Conservation (phyloP, 2,888 invertebrate species). For the Hedychridium roseum region DNA sequence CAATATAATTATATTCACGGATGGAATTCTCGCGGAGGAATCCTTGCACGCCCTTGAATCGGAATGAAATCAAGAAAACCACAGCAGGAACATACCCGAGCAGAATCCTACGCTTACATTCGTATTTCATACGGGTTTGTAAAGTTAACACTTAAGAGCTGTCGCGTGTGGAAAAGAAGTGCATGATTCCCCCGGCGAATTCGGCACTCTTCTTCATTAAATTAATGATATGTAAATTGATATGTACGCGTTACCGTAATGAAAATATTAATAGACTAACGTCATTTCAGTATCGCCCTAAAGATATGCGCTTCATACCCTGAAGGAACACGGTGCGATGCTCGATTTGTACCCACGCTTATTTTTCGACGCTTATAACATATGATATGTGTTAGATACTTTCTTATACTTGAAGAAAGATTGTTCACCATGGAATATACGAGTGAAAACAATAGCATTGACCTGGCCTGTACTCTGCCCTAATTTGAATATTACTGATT, state of each 20-base stretch:
- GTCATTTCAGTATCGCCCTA: neutral
- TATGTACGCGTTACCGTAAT: conserved; percentile 39
- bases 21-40: conserved; percentile 22
- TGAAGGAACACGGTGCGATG: conserved; percentile 40
- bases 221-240: conserved; percentile 42
- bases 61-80: no score
- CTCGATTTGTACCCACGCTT: conserved; percentile 38
- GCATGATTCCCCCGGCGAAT: conserved; percentile 23
- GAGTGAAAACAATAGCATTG: no score
- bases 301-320: conserved; percentile 30
- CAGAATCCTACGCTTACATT: no score
- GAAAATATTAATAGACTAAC: conserved; percentile 40
- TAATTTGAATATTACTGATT: no score
- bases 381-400: conserved; percentile 6
- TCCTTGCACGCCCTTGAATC: no score
- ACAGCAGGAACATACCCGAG: no score
- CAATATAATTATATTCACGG: conserved; percentile 10
- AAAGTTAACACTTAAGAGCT: no score
- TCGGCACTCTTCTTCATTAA: conserved; percentile 19
- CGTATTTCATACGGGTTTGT: no score
- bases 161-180: no score
- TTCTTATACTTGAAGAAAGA: conserved; percentile 8
- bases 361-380: conserved; percentile 20
- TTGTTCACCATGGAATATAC: no score
- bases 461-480: no score